phyloP scores from a whole-genome alignment of 2,797 vertebrate genomes.

The Gadopsis marmoratus region DNA sequence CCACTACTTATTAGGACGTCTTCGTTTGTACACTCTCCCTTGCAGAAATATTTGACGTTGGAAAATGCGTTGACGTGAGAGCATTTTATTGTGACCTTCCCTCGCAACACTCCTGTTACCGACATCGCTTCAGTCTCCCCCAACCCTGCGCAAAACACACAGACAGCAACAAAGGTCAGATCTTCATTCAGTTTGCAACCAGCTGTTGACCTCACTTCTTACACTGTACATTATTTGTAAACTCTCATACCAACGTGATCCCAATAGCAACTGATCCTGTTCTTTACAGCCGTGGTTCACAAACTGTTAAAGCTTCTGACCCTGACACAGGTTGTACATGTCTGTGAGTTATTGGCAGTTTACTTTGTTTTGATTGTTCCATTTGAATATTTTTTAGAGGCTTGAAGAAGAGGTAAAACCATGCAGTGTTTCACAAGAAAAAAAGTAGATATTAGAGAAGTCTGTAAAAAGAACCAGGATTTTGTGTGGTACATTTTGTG shows the following conservation, averaged over 20 bases:
- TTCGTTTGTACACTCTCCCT: not conserved
- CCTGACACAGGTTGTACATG: not conserved
- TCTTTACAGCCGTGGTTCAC: not conserved
- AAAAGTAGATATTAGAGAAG: not conserved
- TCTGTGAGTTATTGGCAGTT: not conserved
- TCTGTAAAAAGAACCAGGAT: not conserved
- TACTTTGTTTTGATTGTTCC: not conserved
- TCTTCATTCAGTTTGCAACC: not conserved
- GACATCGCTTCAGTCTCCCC: slow-evolving; percentile 4
- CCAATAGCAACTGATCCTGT: not conserved
- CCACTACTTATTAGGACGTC: slow-evolving; percentile 49
- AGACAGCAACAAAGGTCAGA: slow-evolving; percentile 19
- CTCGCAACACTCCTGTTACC: slow-evolving; percentile 25
- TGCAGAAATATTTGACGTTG: slow-evolving; percentile 77
- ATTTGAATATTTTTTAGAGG: not conserved
- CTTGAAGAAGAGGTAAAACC: not conserved
- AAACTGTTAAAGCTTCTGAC: not conserved
- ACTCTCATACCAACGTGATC: not conserved
- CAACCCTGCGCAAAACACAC: slow-evolving; percentile 52
- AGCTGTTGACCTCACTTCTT: not conserved
- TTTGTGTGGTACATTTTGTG: not conserved
- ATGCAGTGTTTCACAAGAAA: not conserved
- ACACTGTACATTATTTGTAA: not conserved
- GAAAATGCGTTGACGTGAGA: slow-evolving; percentile 28
- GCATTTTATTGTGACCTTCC: slow-evolving; percentile 35